These are phyloP conservation scores for Drosophila nebulosa DNA, from an alignment of 1,140 invertebrate species.

Conservation along the genomic window DNA sequence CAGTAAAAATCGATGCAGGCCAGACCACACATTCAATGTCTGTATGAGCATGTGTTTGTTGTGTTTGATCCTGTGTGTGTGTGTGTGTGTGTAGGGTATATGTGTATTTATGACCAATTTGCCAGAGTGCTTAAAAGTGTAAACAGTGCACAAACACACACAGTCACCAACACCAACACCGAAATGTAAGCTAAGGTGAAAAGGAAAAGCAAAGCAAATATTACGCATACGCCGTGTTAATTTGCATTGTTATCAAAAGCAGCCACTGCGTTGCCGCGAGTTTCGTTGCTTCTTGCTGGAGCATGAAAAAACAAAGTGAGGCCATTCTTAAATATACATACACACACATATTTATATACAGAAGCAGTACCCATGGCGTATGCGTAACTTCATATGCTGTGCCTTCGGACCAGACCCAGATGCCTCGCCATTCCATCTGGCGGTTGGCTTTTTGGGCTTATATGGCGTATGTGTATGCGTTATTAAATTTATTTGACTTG, in stretches of 20 bases:
- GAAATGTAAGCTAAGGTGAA: slow-evolving; percentile 65
- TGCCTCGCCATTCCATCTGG: neutral
- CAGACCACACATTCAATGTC: slow-evolving; percentile 31
- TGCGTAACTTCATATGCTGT: slow-evolving; percentile 53
- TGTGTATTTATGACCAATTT: slow-evolving; percentile 72
- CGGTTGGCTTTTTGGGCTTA: slow-evolving; percentile 35
- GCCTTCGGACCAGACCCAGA: neutral
- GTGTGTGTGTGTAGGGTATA: slow-evolving; percentile 9
- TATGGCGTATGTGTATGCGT: slow-evolving; percentile 72
- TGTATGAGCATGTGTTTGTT: slow-evolving; percentile 8
- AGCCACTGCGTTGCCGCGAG: slow-evolving; percentile 37
- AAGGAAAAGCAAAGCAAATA: slow-evolving; percentile 46
- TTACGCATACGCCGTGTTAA: slow-evolving; percentile 65
- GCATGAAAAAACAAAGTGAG: slow-evolving; percentile 3
- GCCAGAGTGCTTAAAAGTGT: slow-evolving; percentile 70
- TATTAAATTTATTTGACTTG: slow-evolving; percentile 80
- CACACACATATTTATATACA: slow-evolving; percentile 15
- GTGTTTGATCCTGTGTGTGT: neutral
- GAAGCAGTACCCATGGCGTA: slow-evolving; percentile 42
- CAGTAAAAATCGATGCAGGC: slow-evolving; percentile 68
- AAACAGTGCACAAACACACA: slow-evolving; percentile 38
- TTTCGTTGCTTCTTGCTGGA: slow-evolving; percentile 66
- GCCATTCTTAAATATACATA: neutral
- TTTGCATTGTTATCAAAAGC: slow-evolving; percentile 73
- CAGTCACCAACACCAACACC: slow-evolving; percentile 16